A percentile compares a stretch with the other conserved stretches of the same genome.
phyloP scores from a whole-genome alignment of 2,888 invertebrate species.

The Elegia similella region DNA sequence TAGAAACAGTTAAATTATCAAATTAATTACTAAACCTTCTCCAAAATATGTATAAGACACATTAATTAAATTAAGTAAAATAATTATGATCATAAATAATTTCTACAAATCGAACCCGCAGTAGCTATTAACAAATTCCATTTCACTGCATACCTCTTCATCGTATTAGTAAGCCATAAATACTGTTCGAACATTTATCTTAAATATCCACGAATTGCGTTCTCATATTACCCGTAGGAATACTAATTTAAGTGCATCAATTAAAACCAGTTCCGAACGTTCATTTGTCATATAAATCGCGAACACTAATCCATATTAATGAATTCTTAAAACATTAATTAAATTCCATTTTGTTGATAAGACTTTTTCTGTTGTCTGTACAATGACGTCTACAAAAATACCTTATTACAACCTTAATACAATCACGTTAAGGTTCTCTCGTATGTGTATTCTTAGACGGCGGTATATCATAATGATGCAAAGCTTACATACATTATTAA shows the following conservation, averaged over 20 bases:
- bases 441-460: conserved; percentile 32
- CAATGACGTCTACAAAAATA: conserved; percentile 21
- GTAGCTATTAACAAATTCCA: conserved; percentile 5
- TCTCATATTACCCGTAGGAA: conserved; percentile 1
- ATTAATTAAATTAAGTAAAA: neutral
- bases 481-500: conserved; percentile 73
- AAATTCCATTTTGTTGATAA: conserved; percentile 34
- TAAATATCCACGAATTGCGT: conserved; percentile 1
- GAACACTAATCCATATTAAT: conserved; percentile 56
- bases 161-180: neutral
- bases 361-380: conserved; percentile 55
- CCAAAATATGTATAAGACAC: neutral
- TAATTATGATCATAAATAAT: neutral
- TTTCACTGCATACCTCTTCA: conserved; percentile 4
- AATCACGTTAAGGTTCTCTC: neutral
- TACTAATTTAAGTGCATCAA: conserved; percentile 30
- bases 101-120: neutral
- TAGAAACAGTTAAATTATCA: neutral
- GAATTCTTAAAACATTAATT: conserved; percentile 48
- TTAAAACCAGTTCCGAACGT: conserved; percentile 38
- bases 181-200: neutral
- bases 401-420: neutral
- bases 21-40: neutral
- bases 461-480: conserved; percentile 65
- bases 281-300: conserved; percentile 47